Percentiles rank a stretch among this genome's conserved stretches.
These are phyloP conservation scores for Tenodera sinensis DNA, from an alignment of 2,888 invertebrate species.

Conservation along the genomic window DNA sequence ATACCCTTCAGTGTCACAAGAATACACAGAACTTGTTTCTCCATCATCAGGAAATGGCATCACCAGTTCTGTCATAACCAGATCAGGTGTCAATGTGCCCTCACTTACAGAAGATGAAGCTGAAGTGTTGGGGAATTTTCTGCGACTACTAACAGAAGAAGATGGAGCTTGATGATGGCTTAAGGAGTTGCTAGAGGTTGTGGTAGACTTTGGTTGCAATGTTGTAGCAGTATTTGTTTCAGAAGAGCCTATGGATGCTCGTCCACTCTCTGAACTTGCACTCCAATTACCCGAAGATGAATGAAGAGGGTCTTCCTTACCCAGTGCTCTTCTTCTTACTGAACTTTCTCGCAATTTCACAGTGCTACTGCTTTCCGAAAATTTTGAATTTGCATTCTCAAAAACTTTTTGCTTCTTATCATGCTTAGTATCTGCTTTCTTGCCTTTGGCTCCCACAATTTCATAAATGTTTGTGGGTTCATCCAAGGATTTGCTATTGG, in stretches of 20 bases:
- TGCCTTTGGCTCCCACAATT: constrained; percentile 54
- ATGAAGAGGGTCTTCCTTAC: constrained; percentile 67
- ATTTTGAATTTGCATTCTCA: constrained; percentile 41
- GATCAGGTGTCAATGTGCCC: constrained; percentile 32
- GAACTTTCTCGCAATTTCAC: constrained; percentile 77
- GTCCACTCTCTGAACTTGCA: constrained; percentile 84
- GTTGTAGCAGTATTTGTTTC: constrained; percentile 45
- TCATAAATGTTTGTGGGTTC: constrained; percentile 63
- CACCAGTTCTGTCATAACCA: constrained; percentile 13
- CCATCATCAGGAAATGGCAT: constrained; percentile 21
- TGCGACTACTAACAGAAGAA: constrained; percentile 64
- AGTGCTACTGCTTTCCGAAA: constrained; percentile 56
- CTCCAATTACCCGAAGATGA: constrained; percentile 95
- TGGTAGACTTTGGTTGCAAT: constrained; percentile 65
- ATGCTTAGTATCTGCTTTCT: constrained; percentile 16
- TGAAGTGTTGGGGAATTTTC: constrained; percentile 67
- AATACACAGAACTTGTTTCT: constrained; percentile 74
- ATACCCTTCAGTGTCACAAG: constrained; percentile 95
- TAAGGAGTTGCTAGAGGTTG: constrained; percentile 62
- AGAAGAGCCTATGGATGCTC: constrained; percentile 76
- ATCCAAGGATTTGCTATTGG: constrained; percentile 39
- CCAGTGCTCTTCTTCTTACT: constrained; percentile 60
- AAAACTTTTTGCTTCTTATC: constrained; percentile 33
- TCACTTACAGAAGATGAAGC: constrained; percentile 68
- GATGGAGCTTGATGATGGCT: constrained; percentile 62